Evolutionary conservation across 2,113 vertebrate species (phyloP).

Genomic region (Lynx canadensis): DNA sequence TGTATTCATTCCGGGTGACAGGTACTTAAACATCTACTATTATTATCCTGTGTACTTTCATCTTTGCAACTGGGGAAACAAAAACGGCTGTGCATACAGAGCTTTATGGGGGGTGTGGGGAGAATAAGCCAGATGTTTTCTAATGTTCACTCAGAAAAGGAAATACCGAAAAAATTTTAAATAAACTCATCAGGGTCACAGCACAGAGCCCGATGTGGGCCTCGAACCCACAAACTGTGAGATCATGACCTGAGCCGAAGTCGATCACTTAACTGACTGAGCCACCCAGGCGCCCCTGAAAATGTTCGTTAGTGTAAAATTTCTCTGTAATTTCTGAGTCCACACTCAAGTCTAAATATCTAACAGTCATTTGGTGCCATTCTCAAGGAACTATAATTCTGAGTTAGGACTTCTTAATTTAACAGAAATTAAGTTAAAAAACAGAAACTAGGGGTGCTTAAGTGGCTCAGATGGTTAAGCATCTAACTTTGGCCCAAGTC

Average conservation of each 20-base stretch:
- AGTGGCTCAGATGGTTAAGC: too few species aligned
- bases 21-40: neutral
- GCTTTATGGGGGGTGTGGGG: neutral
- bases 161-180: neutral
- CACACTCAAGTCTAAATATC: neutral
- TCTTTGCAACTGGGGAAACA: neutral
- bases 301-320: constrained; percentile 12
- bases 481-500: too few species aligned
- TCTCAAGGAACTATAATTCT: constrained; percentile 13
- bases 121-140: neutral
- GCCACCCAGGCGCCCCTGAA: neutral
- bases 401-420: constrained; percentile 19
- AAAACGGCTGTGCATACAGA: neutral
- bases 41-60: neutral
- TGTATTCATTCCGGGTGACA: neutral
- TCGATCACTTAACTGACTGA: too few species aligned
- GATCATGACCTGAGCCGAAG: too few species aligned
- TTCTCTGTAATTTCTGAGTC: neutral
- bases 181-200: neutral
- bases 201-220: too few species aligned
- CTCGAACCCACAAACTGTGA: too few species aligned
- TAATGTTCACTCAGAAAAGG: neutral
- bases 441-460: neutral
- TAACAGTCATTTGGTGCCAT: neutral
- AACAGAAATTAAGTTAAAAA: constrained; percentile 43